Evolutionary conservation across 2,888 invertebrate genomes (phyloP), one percentile per base, ranked within the genome.

Genomic region (Phymatocera aterrima): DNA sequence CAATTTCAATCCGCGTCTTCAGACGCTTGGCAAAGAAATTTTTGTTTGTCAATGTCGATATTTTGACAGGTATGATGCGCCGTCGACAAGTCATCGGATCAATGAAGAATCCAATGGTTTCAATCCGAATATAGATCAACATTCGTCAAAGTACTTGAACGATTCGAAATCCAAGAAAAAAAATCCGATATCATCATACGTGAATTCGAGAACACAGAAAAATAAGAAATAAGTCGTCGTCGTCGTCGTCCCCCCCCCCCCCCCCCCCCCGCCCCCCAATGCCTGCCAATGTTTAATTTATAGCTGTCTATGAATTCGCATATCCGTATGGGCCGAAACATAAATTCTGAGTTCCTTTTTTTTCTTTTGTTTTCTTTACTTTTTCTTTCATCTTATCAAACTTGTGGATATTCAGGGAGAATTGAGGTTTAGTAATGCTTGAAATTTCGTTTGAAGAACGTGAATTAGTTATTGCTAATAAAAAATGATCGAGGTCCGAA

Each of bases 51-150:
- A 57, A 75, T 75, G 65, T 60, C 61, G 64, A 81, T 82, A 60
- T 82, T 83, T 86, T 84, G 81, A 84, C 85, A 88, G 88, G 88
- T 88, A 86, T 83, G 87, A 87, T 83, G 88, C 87, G 86, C 87
- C 85, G 83, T 88, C 89, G 81, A 88, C 89, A 81, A 88, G 88
- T 86, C 88, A 86, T 84, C 87, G 85, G 81, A 83, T 83, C 79
- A 84, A 79, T 81, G 87, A 87, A 82, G 86, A 82, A 84, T 82
- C 81, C 83, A 83, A 77, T 83, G 86, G 88, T 82, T 83, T 80
- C 80, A 80, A 70, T 60, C 31, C 72, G 72, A 60, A 57, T 48
- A 51, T 72, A 72, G 43, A 72, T 75, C 75, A 57, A 57, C 34
- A 75, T 75, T 60, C 75, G 40, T 57, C 75, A 75, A 75, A 75